Evolutionary conservation across 2,113 vertebrate species (phyloP), one percentile per base, ranked within the genome.

Genomic region (Ornithorhynchus anatinus): DNA sequence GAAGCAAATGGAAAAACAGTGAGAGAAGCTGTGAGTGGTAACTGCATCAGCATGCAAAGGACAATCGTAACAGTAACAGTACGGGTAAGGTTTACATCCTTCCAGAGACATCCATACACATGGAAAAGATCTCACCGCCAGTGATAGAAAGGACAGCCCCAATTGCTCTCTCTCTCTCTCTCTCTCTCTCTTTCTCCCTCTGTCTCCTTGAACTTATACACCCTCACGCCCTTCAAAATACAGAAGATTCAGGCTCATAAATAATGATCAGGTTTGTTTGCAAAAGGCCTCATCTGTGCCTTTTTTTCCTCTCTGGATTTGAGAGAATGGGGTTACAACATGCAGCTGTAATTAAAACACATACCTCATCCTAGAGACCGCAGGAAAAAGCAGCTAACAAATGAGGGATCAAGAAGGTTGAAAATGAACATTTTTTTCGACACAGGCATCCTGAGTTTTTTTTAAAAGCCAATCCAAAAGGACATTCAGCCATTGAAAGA

Each of bases 381-480:
- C 59, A 57, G 43, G 53, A 58, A n/a, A 0, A 0, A 83, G 47
- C n/a, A 68, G 43, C 25, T 44, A 53, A 68, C 50, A 36, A 61
- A 77, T 12, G 69, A 39, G 32, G 52, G 54, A 50, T 51, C 35
- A 32, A 31, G 19, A 33, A 61, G 65, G 60, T 47, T n/a, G 58
- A 54, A 67, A 61, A 61, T 0, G 2, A 67, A 83, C 82, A 66
- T 27, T 75, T 71, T 80, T 60, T 65, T 72, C 69, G 59, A 60
- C 60, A 59, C 4, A 72, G 65, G 13, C 71, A 81, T 71, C 61
- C 50, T 58, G 40, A 45, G 23, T 54, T 53, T 72, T 65, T n/a
- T n/a, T 75, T 67, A 56, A 68, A 62, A 73, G 77, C 69, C 37
- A 82, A 74, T 74, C 45, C 57, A 44, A 60, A 67, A 69, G 58